phyloP scores from a whole-genome alignment of 2,113 vertebrate species.

The Ranitomeya variabilis region DNA sequence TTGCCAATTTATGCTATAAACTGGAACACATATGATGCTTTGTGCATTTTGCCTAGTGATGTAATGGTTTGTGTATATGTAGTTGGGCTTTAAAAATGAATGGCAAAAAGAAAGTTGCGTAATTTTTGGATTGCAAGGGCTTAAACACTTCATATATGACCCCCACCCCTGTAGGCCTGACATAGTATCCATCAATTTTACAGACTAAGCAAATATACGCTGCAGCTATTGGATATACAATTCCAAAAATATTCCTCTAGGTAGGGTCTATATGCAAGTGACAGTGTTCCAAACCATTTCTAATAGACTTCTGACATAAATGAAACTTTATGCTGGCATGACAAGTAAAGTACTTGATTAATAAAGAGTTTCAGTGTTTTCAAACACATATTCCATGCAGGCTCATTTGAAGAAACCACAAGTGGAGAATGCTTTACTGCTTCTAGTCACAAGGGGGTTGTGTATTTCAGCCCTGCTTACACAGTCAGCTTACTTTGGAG shows the following conservation, averaged over 20 bases:
- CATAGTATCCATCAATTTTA: constrained; percentile 57
- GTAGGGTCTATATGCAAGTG: constrained; percentile 77
- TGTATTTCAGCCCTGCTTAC: constrained; percentile 88
- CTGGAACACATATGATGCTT: background rate
- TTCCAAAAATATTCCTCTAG: constrained; percentile 87
- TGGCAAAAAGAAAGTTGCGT: background rate
- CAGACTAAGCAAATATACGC: constrained; percentile 75
- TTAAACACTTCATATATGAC: background rate
- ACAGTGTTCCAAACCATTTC: constrained; percentile 79
- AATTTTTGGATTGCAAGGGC: background rate
- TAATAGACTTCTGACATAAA: constrained; percentile 81
- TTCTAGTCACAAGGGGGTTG: constrained; percentile 96
- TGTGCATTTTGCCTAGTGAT: background rate
- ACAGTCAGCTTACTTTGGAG: constrained; percentile 97
- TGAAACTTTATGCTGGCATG: constrained; percentile 85
- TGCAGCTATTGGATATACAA: constrained; percentile 82
- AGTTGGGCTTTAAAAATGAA: background rate
- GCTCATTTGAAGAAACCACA: constrained; percentile 91
- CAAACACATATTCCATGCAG: constrained; percentile 93
- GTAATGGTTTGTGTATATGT: background rate
- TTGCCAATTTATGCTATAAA: background rate
- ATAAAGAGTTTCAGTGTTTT: constrained; percentile 95
- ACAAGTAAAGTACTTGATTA: constrained; percentile 82
- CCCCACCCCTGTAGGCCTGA: background rate
- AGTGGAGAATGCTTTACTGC: constrained; percentile 94